These are phyloP conservation scores for Calephelis virginiensis DNA, from an alignment of 1,140 invertebrate species.

Conservation along the genomic window DNA sequence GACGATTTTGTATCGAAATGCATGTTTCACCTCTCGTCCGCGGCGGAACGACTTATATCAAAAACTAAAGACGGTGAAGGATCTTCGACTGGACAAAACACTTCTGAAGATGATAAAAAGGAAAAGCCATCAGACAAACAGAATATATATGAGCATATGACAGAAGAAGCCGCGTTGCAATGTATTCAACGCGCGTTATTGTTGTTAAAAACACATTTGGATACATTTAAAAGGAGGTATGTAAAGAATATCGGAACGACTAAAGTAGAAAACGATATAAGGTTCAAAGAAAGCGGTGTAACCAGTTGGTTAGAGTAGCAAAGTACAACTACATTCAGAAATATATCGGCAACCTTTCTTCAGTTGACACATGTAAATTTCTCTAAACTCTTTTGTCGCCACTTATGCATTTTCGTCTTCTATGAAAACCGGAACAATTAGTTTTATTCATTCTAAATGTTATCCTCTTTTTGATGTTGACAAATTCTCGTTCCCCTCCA, in stretches of 20 bases:
- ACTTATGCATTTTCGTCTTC: no score
- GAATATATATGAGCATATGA: slow-evolving; percentile 69
- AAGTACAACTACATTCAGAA: no score
- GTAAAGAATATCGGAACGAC: not conserved
- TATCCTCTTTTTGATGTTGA: no score
- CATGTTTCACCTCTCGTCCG: slow-evolving; percentile 92
- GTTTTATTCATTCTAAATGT: no score
- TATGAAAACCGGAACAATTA: no score
- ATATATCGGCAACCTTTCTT: no score
- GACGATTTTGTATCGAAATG: slow-evolving; percentile 94
- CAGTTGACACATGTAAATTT: no score
- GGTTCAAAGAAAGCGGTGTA: not conserved
- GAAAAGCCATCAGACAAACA: slow-evolving; percentile 60
- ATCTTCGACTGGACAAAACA: slow-evolving; percentile 30
- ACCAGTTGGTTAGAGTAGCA: no score
- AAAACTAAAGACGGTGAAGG: slow-evolving; percentile 55
- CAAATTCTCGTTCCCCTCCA: no score
- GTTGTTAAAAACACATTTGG: slow-evolving; percentile 93
- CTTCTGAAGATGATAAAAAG: slow-evolving; percentile 39
- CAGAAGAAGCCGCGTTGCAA: slow-evolving; percentile 89
- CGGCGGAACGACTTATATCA: slow-evolving; percentile 84
- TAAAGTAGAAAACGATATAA: no score
- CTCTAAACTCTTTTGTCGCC: no score
- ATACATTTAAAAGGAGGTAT: slow-evolving; percentile 91
- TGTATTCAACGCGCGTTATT: slow-evolving; percentile 93